phyloP scores from a whole-genome alignment of 2,113 vertebrate species.

The Phocoena sinus region DNA sequence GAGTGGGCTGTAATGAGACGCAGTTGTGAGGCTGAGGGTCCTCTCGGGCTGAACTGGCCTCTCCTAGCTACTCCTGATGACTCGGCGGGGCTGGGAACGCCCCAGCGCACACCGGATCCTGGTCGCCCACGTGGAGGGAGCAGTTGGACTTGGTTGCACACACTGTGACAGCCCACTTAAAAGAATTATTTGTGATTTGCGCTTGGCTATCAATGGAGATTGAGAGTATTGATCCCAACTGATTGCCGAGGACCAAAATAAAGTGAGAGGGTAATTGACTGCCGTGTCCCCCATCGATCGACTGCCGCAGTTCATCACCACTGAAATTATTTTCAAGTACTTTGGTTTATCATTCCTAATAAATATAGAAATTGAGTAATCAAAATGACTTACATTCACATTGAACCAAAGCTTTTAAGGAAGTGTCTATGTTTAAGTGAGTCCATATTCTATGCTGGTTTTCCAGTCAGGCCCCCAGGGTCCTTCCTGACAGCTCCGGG shows the following conservation, averaged over 20 bases:
- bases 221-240: slow-evolving; percentile 78
- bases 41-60: fast-evolving
- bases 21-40: neutral
- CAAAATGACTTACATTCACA: slow-evolving; percentile 60
- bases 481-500: neutral
- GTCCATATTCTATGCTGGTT: slow-evolving; percentile 16
- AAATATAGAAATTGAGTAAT: slow-evolving; percentile 71
- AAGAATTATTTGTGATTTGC: slow-evolving; percentile 59
- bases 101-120: fast-evolving
- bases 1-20: fast-evolving
- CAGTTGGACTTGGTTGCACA: fast-evolving
- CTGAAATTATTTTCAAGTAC: slow-evolving; percentile 74
- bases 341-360: slow-evolving; percentile 75
- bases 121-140: neutral
- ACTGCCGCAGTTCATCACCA: slow-evolving; percentile 64
- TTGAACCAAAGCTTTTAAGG: slow-evolving; percentile 68
- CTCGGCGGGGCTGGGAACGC: fast-evolving
- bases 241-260: slow-evolving; percentile 79
- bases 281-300: slow-evolving; percentile 76
- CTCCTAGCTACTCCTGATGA: fast-evolving
- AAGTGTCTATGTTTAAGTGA: slow-evolving; percentile 59
- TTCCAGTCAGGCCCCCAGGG: slow-evolving; percentile 36
- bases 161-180: slow-evolving; percentile 20
- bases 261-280: slow-evolving; percentile 81
- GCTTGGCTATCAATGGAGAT: slow-evolving; percentile 76